Evolutionary conservation across 2,113 vertebrate species (phyloP).

Genomic region (Solenodon paradoxus): DNA sequence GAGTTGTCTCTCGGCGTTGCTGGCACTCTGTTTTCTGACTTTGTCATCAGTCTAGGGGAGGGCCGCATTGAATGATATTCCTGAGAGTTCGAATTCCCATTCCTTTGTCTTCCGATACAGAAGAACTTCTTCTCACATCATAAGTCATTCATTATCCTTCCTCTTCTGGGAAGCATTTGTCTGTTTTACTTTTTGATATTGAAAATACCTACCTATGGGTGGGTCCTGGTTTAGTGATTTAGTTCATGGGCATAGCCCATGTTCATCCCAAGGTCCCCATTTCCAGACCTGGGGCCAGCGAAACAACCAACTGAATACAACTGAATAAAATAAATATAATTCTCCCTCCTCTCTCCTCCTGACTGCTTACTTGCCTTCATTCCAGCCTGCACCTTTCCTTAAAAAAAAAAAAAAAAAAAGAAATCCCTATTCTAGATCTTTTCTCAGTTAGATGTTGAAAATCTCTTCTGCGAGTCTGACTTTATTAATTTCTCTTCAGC

Average conservation of each 20-base stretch:
- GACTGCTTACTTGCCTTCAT: no score
- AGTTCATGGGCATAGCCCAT: no score
- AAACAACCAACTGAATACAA: no score
- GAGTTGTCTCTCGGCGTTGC: neutral
- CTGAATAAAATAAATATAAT: no score
- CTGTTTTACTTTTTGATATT: neutral
- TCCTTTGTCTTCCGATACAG: no score
- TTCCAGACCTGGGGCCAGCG: no score
- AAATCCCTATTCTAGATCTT: no score
- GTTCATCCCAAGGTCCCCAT: no score
- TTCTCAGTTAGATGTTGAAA: neutral
- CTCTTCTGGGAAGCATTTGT: neutral
- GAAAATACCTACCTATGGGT: neutral
- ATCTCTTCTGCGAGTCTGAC: neutral
- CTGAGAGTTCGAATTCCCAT: accelerated
- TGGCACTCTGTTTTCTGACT: neutral
- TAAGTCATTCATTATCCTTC: neutral
- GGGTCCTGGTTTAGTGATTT: no score
- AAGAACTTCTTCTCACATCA: neutral
- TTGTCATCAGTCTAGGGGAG: neutral
- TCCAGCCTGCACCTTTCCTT: no score
- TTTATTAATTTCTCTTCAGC: neutral
- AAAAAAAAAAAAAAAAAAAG: no score
- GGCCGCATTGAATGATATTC: neutral
- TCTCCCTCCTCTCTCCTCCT: no score